These are phyloP conservation scores for Galeopsomyia nigrocyanea DNA, from an alignment of 2,888 invertebrate species.

Conservation along the genomic window DNA sequence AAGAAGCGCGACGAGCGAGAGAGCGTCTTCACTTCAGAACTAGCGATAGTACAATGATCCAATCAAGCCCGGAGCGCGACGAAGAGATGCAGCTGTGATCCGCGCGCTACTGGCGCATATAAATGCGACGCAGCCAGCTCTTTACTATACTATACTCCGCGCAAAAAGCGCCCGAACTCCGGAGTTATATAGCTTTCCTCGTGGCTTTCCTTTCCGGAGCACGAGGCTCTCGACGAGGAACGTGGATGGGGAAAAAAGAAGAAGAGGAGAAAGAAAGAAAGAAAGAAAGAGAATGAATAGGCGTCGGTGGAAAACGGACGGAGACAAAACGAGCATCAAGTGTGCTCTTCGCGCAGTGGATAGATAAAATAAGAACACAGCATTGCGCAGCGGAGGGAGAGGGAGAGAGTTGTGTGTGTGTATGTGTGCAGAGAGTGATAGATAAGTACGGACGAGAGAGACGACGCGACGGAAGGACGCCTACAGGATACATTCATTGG, in stretches of 20 bases:
- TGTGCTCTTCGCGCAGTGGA: conserved; percentile 27
- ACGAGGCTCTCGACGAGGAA: neutral
- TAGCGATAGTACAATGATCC: no score
- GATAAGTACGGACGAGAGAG: conserved; percentile 38
- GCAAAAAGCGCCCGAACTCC: no score
- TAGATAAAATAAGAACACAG: conserved; percentile 41
- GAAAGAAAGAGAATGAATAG: conserved; percentile 16
- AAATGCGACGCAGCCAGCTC: no score
- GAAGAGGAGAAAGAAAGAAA: no score
- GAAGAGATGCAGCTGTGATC: conserved; percentile 43
- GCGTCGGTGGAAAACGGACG: conserved; percentile 21
- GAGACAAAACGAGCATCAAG: conserved; percentile 27
- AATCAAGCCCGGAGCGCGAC: no score
- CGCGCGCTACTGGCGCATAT: neutral
- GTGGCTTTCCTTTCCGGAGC: conserved; percentile 39
- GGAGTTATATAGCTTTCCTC: conserved; percentile 5
- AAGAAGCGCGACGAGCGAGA: no score
- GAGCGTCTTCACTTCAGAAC: no score
- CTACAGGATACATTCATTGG: neutral
- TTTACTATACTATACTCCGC: no score
- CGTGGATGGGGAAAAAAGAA: neutral
- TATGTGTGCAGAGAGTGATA: conserved; percentile 34
- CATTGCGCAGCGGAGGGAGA: conserved; percentile 33
- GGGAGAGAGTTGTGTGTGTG: conserved; percentile 10
- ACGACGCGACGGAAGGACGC: conserved; percentile 7